A percentile compares a stretch with the other conserved stretches of the same genome.
Evolutionary conservation across 2,113 vertebrate species (phyloP).

Genomic region (Accipiter cooperii): DNA sequence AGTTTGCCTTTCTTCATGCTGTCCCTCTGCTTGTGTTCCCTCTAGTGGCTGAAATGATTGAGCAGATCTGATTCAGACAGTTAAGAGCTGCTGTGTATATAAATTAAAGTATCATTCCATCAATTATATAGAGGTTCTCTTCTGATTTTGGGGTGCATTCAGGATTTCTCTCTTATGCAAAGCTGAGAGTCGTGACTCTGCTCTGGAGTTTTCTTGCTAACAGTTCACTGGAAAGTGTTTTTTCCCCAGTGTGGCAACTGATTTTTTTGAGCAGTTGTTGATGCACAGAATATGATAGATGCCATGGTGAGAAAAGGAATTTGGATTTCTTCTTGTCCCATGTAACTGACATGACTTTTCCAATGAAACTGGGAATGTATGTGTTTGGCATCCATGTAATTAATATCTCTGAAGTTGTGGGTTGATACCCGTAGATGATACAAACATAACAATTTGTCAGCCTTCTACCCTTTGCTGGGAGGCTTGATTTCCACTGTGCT

Average conservation of each 20-base stretch:
- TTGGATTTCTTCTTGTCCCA: background rate
- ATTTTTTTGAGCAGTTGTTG: background rate
- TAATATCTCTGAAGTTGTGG: background rate
- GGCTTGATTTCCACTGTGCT: background rate
- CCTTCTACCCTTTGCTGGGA: background rate
- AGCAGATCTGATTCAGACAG: background rate
- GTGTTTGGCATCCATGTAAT: background rate
- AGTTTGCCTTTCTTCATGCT: background rate
- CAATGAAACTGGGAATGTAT: background rate
- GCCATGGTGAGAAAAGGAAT: background rate
- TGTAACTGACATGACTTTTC: background rate
- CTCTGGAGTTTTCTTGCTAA: background rate
- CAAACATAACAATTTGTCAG: background rate
- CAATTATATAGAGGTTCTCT: background rate
- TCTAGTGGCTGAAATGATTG: background rate
- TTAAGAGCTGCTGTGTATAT: background rate
- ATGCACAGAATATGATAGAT: background rate
- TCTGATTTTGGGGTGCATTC: background rate
- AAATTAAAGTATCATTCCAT: background rate
- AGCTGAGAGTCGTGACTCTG: background rate
- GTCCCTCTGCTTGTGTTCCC: background rate
- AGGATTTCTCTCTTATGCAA: background rate
- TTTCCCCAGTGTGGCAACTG: background rate
- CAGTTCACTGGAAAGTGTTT: background rate
- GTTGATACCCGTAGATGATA: background rate